Evolutionary conservation across 2,113 vertebrate genomes (phyloP).

Genomic region (Lagopus leucura): DNA sequence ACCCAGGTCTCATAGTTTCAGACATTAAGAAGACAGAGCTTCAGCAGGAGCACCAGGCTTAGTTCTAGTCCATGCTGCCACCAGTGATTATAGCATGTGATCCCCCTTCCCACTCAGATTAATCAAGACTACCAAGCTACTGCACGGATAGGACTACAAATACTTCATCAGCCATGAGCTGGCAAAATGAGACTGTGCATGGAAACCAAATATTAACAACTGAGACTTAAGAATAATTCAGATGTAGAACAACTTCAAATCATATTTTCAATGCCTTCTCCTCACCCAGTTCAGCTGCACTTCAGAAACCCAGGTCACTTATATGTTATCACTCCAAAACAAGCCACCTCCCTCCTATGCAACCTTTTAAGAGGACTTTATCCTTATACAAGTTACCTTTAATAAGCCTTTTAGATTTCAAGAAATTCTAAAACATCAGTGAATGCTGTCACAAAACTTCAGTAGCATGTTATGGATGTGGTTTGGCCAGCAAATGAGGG

Average conservation of each 20-base stretch:
- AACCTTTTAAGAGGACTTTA: slow-evolving; percentile 1
- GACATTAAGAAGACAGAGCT: neutral
- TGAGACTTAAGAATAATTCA: neutral
- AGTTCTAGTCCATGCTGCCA: neutral
- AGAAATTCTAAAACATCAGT: neutral
- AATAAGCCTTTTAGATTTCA: neutral
- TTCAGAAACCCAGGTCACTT: slow-evolving; percentile 50
- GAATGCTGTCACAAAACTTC: neutral
- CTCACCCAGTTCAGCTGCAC: neutral
- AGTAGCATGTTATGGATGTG: neutral
- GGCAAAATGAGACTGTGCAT: neutral
- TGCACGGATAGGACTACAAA: neutral
- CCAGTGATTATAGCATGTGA: rapidly evolving
- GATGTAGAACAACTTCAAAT: neutral
- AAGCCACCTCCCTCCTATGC: neutral
- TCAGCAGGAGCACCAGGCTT: neutral
- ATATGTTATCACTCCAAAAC: slow-evolving; percentile 7
- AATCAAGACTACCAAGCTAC: neutral
- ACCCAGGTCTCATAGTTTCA: neutral
- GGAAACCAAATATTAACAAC: neutral
- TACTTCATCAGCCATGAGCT: neutral
- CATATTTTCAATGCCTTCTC: neutral
- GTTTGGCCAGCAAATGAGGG: neutral
- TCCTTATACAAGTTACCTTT: slow-evolving; percentile 3
- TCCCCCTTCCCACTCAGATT: neutral